phyloP scores from a whole-genome alignment of 2,797 vertebrate genomes.

The Mormyrops attenuatus region DNA sequence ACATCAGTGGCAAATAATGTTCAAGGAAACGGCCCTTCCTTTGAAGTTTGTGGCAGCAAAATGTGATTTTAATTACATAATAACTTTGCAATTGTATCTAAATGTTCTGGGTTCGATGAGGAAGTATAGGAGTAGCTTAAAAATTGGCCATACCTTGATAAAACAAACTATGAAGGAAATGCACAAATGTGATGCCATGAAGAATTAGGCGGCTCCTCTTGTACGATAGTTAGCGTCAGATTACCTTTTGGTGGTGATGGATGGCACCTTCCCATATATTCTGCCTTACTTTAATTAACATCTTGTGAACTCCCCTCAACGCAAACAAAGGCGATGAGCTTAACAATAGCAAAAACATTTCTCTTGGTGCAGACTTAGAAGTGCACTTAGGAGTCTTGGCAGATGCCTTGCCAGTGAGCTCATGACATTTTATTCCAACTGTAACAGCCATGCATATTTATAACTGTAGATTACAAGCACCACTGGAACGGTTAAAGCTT shows the following conservation, averaged over 20 bases:
- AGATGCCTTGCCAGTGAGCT: constrained; percentile 43
- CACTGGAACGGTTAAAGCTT: background rate
- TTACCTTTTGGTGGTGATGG: constrained; percentile 46
- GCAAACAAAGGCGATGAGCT: constrained; percentile 44
- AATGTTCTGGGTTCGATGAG: constrained; percentile 73
- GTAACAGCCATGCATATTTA: constrained; percentile 26
- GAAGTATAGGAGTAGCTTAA: constrained; percentile 72
- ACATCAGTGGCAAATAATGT: constrained; percentile 81
- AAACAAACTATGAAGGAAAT: constrained; percentile 68
- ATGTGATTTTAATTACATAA: constrained; percentile 87
- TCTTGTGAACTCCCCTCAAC: constrained; percentile 41
- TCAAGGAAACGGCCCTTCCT: constrained; percentile 59
- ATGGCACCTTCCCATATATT: constrained; percentile 49
- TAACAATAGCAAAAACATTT: constrained; percentile 54
- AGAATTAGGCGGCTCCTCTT: constrained; percentile 45
- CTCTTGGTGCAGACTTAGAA: constrained; percentile 33
- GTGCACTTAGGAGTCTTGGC: constrained; percentile 37
- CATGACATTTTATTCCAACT: constrained; percentile 35
- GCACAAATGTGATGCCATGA: constrained; percentile 54
- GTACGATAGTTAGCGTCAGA: constrained; percentile 34
- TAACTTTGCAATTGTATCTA: constrained; percentile 86
- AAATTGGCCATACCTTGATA: constrained; percentile 65
- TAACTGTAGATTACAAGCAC: background rate
- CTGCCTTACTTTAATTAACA: constrained; percentile 56
- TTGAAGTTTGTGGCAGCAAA: constrained; percentile 75